Base-by-base conservation (phyloP, 2,797 vertebrate species). In the Peromyscus melanophrys region DNA sequence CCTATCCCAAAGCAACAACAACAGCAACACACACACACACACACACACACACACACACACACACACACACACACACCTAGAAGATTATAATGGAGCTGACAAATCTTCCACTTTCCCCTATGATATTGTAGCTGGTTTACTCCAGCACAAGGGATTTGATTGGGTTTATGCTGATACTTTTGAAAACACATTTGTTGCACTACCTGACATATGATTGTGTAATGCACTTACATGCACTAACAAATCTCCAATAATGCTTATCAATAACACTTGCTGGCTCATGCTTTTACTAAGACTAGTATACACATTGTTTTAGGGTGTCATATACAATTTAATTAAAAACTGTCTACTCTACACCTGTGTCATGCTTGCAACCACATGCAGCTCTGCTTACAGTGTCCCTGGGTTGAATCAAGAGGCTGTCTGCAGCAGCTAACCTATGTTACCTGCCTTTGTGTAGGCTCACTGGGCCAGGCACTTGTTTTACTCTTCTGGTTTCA, bases 391-490 rank as follows among this genome's bases (percentile, higher is more conserved):
- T 65, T 65, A 55, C 6, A 12, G 4, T 16, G 12, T 61, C 25
- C 46, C 34, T 29, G 40, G 63, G 1, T n/a, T 69, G 6, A 4
- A 88, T 73, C 52, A 21, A n/a, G 13, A 27, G 27, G 4, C n/a
- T 19, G 4, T 1, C 4, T 55, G n/a, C 2, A 31, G 2, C 4
- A 19, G 61, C 21, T 63, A 9, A 2, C 25, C 2, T 40, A 6
- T 31, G 12, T 89, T n/a, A 83, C 6, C 8, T 55, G 69, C 8
- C 1, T 75, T 0, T 76, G 27, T 75, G 27, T 14, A 37, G 27
- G 21, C 13, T 25, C 29, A n/a, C 25, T 29, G 31, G 27, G 2
- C 4, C 17, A 43, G 43, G 21, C 11, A 73, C 55, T 55, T 63
- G 13, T 23, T 43, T 34, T 63, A 13, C 2, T 61, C 5, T 34